Evolutionary conservation across 2,113 vertebrate species (phyloP).

Genomic region (Myodes glareolus): DNA sequence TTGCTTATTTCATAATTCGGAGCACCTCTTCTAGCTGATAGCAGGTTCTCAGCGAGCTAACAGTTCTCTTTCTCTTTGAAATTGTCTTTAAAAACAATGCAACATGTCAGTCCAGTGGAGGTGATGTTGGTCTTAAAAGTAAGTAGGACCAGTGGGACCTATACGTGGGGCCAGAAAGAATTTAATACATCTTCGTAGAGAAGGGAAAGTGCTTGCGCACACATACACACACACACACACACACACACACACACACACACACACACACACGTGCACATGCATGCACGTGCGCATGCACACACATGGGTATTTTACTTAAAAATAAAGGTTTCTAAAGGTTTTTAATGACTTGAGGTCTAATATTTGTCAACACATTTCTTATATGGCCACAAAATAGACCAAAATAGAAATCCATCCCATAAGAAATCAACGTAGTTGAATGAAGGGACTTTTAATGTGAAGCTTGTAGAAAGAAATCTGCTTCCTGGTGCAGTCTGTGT

Average conservation of each 20-base stretch:
- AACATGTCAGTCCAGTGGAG: not conserved
- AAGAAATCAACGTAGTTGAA: not conserved
- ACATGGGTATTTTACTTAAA: not conserved
- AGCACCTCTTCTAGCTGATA: not conserved
- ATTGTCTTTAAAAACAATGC: slow-evolving; percentile 16
- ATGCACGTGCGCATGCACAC: not conserved
- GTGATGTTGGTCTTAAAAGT: not conserved
- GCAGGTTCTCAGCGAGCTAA: not conserved
- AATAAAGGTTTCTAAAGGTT: not conserved
- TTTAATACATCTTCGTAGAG: not conserved
- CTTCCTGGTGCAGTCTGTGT: not conserved
- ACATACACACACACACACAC: too few relatives aligned
- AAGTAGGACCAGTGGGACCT: not conserved
- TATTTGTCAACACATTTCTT: slow-evolving; percentile 6
- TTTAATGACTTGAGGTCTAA: not conserved
- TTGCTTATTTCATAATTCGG: not conserved
- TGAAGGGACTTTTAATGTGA: not conserved
- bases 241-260: too few relatives aligned
- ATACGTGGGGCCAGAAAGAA: not conserved
- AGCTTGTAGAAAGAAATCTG: not conserved
- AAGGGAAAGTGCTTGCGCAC: not conserved
- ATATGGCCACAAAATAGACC: not conserved
- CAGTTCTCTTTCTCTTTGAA: not conserved
- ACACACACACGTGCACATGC: too few relatives aligned
- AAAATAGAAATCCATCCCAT: not conserved